Conservation (phyloP, 2,888 invertebrate genomes). For the Ceramica pisi region DNA sequence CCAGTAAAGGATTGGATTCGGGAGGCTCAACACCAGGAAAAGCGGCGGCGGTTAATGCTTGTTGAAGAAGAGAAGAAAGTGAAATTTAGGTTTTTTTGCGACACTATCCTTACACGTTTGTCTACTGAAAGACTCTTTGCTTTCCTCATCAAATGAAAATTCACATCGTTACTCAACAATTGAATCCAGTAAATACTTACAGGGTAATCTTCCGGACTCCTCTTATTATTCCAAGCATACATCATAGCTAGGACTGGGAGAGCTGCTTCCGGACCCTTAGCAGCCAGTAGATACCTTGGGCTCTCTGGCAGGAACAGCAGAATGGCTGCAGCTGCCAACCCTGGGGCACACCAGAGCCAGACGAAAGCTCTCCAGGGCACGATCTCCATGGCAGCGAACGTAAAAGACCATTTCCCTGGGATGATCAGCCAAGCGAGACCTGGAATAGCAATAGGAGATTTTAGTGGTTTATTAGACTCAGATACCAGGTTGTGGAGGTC, state of each 20-base stretch:
- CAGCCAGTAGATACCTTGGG: conserved; percentile 93
- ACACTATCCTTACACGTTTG: too few relatives aligned
- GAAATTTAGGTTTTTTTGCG: too few relatives aligned
- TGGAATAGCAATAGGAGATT: conserved; percentile 76
- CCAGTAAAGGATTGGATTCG: too few relatives aligned
- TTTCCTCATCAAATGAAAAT: not conserved
- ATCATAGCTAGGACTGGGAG: conserved; percentile 91
- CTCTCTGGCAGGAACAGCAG: conserved; percentile 93
- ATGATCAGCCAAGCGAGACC: conserved; percentile 93
- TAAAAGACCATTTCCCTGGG: conserved; percentile 89
- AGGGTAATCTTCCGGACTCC: conserved; percentile 79
- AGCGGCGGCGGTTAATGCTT: too few relatives aligned
- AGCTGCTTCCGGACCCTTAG: conserved; percentile 91
- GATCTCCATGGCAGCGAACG: conserved; percentile 84
- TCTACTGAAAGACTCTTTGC: not conserved
- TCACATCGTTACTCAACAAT: not conserved
- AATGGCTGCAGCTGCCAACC: conserved; percentile 91
- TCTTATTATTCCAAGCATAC: conserved; percentile 86
- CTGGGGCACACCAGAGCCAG: conserved; percentile 92
- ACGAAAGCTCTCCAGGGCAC: conserved; percentile 95
- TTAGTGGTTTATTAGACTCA: too few relatives aligned
- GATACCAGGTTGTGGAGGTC: too few relatives aligned
- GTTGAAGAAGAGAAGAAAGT: too few relatives aligned
- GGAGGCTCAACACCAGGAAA: too few relatives aligned
- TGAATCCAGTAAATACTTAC: conserved; percentile 74